Percentiles rank a stretch among this genome's conserved stretches.
Evolutionary conservation across 2,888 invertebrate species (phyloP).

Genomic region (Steinernema carpocapsae): DNA sequence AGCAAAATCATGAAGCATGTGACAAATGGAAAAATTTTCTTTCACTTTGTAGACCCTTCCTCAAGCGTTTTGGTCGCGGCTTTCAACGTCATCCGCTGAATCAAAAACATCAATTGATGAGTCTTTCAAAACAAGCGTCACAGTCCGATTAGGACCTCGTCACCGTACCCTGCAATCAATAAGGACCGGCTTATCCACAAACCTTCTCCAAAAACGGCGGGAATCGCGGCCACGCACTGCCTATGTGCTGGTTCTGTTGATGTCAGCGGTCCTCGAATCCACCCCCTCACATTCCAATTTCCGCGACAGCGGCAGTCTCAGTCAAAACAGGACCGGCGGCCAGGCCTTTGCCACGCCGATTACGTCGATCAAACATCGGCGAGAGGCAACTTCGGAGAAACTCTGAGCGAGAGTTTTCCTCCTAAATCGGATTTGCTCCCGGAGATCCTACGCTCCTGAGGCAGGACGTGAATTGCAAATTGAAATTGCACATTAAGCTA

Average conservation of each 20-base stretch:
- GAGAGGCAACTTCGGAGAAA: not conserved
- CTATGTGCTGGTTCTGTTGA: constrained; percentile 16
- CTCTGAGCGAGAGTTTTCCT: too few species aligned
- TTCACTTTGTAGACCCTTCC: too few species aligned
- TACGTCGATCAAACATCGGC: constrained; percentile 25
- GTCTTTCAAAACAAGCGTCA: not conserved
- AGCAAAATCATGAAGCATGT: too few species aligned
- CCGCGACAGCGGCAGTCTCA: not conserved
- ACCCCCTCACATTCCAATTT: constrained; percentile 1
- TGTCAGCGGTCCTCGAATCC: constrained; percentile 14
- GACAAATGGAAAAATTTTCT: too few species aligned
- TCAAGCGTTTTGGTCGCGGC: not conserved
- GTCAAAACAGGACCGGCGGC: constrained; percentile 22
- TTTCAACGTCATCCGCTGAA: not conserved
- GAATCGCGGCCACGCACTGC: not conserved
- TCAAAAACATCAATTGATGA: not conserved
- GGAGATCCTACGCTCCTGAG: too few species aligned
- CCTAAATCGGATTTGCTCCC: too few species aligned
- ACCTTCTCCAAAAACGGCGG: not conserved
- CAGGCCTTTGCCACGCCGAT: constrained; percentile 4
- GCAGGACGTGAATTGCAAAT: too few species aligned
- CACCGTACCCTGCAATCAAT: not conserved
- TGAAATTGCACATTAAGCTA: too few species aligned
- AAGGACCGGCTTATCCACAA: not conserved
- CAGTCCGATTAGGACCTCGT: too few species aligned